Evolutionary conservation across 2,888 invertebrate species (phyloP), one percentile per base, ranked within the genome.

Genomic region (Carabus problematicus): DNA sequence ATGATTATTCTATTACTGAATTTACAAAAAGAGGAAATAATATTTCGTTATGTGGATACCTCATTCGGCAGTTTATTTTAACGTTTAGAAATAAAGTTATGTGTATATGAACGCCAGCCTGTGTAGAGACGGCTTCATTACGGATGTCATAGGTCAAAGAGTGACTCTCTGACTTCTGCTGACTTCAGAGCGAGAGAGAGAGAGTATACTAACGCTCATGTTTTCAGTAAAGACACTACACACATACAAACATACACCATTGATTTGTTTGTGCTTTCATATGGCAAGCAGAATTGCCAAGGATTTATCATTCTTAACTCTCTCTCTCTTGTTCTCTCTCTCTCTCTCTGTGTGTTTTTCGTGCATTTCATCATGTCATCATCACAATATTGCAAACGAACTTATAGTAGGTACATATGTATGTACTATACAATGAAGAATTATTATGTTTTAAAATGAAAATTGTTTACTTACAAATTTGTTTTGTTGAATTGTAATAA

Each of bases 241-340:
- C 41, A 60, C 42, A 42, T 43, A 39, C 29, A 64, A 55, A 64
- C 29, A 29, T 6, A 29, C 2, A 29, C 29, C 29, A 52, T 66
- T 66, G 66, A 66, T 66, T 66, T 66, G 66, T 66, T 66, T 66
- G 66, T 29, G 49, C 49, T 67, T 60, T 59, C 54, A 19, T 56
- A 55, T 55, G n/a, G 16, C 16, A 16, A n/a, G n/a, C n/a, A 39
- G 40, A 29, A 56, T 39, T 56, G 19, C n/a, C 14, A 56, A 56
- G 29, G 29, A 56, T 39, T 56, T 56, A 39, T 12, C 2, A 3
- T 12, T 12, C 45, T 12, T 12, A 45, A 12, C 11, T 45, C 14
- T 45, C 14, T 11, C 7, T 3, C 14, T 12, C 45, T 12, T 29
- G 29, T 29, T 29, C 3, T 29, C 2, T 29, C 3, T 29, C 2